Conservation (phyloP, 2,113 vertebrate species). For the Equus przewalskii region DNA sequence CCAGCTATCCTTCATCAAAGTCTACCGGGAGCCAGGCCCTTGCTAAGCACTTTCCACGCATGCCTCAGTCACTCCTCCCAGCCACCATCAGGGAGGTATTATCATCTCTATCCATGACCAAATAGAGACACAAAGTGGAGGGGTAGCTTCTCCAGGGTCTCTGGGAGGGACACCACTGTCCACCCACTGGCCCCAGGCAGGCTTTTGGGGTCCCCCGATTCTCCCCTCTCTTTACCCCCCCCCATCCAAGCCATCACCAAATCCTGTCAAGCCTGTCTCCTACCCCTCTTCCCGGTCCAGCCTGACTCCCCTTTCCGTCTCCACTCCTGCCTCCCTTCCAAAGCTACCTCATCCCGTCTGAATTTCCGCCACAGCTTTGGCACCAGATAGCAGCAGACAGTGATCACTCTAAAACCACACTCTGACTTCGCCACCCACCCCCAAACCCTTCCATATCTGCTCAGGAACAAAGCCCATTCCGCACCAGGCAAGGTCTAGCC, state of each 20-base stretch:
- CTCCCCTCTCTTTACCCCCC: not conserved
- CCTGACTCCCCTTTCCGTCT: not conserved
- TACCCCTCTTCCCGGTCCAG: not conserved
- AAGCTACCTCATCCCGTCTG: not conserved
- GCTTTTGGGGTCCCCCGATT: not conserved
- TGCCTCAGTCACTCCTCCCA: not conserved
- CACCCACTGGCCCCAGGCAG: not conserved
- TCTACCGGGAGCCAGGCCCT: not conserved
- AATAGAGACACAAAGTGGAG: not conserved
- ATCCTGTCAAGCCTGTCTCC: not conserved
- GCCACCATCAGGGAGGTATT: not conserved
- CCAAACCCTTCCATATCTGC: not conserved
- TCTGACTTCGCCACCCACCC: not conserved
- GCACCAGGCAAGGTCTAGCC: not conserved
- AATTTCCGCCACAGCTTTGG: not conserved
- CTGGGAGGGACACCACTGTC: not conserved
- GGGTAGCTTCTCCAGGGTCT: too few relatives aligned
- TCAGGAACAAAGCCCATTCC: not conserved
- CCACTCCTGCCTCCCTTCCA: not conserved
- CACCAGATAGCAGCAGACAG: not conserved
- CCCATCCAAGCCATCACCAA: not conserved
- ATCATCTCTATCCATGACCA: not conserved
- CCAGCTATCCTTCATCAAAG: not conserved
- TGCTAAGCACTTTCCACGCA: not conserved
- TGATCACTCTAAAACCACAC: not conserved